Base-by-base conservation (phyloP, 1,140 invertebrate species). In the Drosophila triauraria region DNA sequence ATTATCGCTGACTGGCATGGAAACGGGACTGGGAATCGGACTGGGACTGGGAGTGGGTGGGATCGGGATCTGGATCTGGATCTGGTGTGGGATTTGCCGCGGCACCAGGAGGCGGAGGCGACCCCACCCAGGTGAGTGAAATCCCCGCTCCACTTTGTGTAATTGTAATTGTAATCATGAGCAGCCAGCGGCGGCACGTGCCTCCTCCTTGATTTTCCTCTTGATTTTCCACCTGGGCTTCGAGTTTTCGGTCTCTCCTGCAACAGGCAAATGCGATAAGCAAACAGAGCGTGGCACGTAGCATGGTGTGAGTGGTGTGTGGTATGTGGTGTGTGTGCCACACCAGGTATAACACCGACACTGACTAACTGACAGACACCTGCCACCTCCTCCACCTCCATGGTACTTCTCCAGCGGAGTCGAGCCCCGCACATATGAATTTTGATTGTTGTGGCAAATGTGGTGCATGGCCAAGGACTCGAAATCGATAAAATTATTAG, bases 221-320 rank as follows among this genome's bases (percentile, higher is more conserved):
- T n/a, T 40, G 23, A 58, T 51, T 69, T 58, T 44, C 54, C 32
- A 35, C 40, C 60, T 44, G 40, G 46, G 20, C 35, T 40, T 23
- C 46, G 20, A 25, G 40, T 44, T 35, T 62, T 12, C 17, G 27
- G n/a, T 6, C 10, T 3, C 47, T 42, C 25, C 42, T 47, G 74
- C 54, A 70, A 47, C 72, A 84, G 72, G 54, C 74, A 72, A 85
- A 85, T 81, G 80, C 67, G 62, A 69, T 88, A 74, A 78, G 58
- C 80, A 90, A 84, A 90, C 84, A 90, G 84, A 78, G 61, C 75
- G 75, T 71, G 67, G 84, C 83, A 86, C 83, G 82, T 85, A 80
- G 25, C n/a, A 13, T 10, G 40, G 40, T 65, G 7, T 42, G 27
- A 43, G 32, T 40, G 8, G 23, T 27, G 27, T 30, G 27, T 30